Conservation (phyloP, 2,888 invertebrate genomes). For the Theristus sp. region DNA sequence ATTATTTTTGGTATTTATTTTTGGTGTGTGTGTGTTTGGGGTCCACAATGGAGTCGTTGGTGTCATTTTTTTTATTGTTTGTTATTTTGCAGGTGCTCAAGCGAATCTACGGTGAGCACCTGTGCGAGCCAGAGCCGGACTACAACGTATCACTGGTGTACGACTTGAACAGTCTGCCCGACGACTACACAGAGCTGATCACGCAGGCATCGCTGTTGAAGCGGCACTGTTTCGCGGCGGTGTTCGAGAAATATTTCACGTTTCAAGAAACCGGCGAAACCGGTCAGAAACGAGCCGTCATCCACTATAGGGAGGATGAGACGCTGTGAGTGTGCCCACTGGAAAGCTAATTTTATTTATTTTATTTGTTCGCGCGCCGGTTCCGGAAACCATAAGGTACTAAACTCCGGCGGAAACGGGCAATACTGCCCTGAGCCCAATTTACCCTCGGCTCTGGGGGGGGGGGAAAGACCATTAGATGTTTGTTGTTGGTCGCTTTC, state of each 20-base stretch:
- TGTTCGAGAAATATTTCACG: conserved; percentile 97
- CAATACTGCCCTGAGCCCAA: no score
- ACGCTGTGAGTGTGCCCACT: conserved; percentile 52
- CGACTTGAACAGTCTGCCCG: conserved; percentile 76
- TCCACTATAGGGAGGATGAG: conserved; percentile 95
- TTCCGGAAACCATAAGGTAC: not conserved
- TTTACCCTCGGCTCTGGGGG: no score
- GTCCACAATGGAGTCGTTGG: no score
- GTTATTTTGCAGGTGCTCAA: no score
- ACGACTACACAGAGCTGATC: conserved; percentile 60
- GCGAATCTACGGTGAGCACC: not conserved
- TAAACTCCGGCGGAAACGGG: no score
- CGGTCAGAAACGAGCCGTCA: conserved; percentile 79
- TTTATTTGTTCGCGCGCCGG: no score
- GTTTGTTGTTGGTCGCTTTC: no score
- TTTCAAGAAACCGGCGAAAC: conserved; percentile 82
- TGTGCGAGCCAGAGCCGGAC: no score
- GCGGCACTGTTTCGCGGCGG: conserved; percentile 95
- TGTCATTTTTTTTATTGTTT: no score
- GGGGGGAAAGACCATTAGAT: no score
- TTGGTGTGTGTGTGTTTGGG: no score
- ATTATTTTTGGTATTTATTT: no score
- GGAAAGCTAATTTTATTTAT: not conserved
- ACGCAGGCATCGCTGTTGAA: conserved; percentile 82
- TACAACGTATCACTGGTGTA: conserved; percentile 83